These are phyloP conservation scores for Heteromormyrus szaboi DNA, from an alignment of 2,797 vertebrate genomes.

Conservation along the genomic window DNA sequence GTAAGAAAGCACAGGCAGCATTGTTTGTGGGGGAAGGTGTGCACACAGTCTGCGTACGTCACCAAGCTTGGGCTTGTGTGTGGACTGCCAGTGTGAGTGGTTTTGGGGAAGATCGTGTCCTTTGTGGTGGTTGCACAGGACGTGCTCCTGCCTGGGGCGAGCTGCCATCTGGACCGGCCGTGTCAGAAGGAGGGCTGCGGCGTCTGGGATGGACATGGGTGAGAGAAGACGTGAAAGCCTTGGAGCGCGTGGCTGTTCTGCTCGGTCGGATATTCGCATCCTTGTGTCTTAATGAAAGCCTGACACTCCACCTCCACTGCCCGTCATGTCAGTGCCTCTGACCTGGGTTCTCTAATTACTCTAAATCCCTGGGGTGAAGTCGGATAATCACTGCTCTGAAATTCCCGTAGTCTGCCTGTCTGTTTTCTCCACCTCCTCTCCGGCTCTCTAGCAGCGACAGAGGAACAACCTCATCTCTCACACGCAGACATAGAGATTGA, in stretches of 20 bases:
- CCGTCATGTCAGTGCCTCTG: not conserved
- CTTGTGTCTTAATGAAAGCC: conserved; percentile 5
- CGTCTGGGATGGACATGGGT: not conserved
- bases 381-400: conserved; percentile 10
- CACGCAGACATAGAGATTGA: not conserved
- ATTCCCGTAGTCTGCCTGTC: not conserved
- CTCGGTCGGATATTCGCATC: not conserved
- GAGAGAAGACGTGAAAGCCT: not conserved
- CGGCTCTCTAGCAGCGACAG: not conserved
- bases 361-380: not conserved
- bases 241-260: not conserved
- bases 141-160: not conserved
- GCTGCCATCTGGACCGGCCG: not conserved
- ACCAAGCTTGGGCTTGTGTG: not conserved
- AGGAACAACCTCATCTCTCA: not conserved
- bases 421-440: not conserved
- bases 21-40: not conserved
- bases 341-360: conserved; percentile 3
- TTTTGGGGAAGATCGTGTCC: not conserved
- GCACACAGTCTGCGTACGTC: not conserved
- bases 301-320: not conserved
- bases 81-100: not conserved
- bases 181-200: not conserved
- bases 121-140: not conserved
- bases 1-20: not conserved